These are phyloP conservation scores for Takifugu rubripes DNA, from an alignment of 2,797 vertebrate genomes.

Conservation along the genomic window DNA sequence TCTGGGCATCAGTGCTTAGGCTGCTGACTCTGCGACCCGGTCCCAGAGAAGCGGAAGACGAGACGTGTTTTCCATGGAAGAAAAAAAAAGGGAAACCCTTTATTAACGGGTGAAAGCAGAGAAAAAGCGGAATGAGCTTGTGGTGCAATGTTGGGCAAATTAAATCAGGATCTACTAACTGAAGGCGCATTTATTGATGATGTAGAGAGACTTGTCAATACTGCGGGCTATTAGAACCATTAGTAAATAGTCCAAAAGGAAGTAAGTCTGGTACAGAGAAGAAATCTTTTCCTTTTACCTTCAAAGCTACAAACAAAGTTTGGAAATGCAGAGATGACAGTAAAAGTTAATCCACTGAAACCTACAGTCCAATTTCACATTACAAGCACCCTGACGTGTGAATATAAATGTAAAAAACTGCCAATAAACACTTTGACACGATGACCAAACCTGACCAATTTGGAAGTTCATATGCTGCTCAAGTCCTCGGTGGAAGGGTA, in stretches of 20 bases:
- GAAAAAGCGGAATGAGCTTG: background rate
- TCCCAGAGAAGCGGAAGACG: no score
- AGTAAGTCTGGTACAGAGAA: slow-evolving; percentile 50
- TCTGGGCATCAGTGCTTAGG: no score
- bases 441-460: no score
- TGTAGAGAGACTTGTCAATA: slow-evolving; percentile 60
- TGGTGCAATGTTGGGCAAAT: background rate
- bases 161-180: slow-evolving; percentile 25
- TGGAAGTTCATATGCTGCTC: no score
- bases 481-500: no score
- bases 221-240: slow-evolving; percentile 77
- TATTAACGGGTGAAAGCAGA: background rate
- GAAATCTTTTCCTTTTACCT: slow-evolving; percentile 51
- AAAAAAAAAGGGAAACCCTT: slow-evolving; percentile 55
- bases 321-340: slow-evolving; percentile 34
- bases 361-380: background rate
- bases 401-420: no score
- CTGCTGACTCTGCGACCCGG: no score
- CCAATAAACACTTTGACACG: no score
- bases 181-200: slow-evolving; percentile 52
- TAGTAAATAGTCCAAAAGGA: slow-evolving; percentile 79
- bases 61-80: slow-evolving; percentile 29
- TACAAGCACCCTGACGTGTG: no score
- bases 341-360: background rate
- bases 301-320: slow-evolving; percentile 34